Base-by-base conservation (phyloP, 2,888 invertebrate genomes). In the Drosophila robusta region DNA sequence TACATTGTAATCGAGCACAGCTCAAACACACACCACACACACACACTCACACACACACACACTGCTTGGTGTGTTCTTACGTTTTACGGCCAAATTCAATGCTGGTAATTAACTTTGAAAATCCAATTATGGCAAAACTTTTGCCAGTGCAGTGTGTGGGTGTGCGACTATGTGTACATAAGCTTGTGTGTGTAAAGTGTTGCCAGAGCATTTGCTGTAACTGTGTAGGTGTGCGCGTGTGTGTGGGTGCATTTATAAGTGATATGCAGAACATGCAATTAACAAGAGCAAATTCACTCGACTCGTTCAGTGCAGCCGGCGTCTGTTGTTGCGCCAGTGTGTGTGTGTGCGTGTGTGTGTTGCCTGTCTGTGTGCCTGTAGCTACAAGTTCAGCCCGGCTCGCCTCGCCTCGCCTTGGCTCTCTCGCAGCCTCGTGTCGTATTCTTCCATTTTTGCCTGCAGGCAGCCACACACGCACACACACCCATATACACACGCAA, bases 221-320 rank as follows among this genome's bases (percentile, higher is more conserved):
- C 65, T 61, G 57, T 41, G 26, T 49, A 49, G n/a, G 49, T 44
- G 47, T 47, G 49, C 42, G 50, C 22, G 45, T 42, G 47, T 68
- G 63, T 69, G 82, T 78, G 63, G 67, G 64, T 82, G 76, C 88
- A 87, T 78, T 89, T 85, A 85, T 90, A 89, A 80, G 89, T 89
- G 87, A 88, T 90, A 81, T 89, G 89, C 89, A 84, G 90, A 89
- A 87, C 82, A 88, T 90, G 89, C 89, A 90, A 89, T 90, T 90
- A 89, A 89, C 89, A 89, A 89, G 81, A 78, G 83, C 88, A 88
- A 88, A 80, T 85, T 86, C 78, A 86, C 75, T 80, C 75, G 69
- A 68, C 60, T 78, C 66, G 39, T 24, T 42, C 54, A 42, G 22
- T 39, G 5, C 16, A 4, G 16, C 9, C 18, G 51, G 60, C 67